Base-by-base conservation (phyloP, 2,113 vertebrate genomes). In the Melanostigma gelatinosum region DNA sequence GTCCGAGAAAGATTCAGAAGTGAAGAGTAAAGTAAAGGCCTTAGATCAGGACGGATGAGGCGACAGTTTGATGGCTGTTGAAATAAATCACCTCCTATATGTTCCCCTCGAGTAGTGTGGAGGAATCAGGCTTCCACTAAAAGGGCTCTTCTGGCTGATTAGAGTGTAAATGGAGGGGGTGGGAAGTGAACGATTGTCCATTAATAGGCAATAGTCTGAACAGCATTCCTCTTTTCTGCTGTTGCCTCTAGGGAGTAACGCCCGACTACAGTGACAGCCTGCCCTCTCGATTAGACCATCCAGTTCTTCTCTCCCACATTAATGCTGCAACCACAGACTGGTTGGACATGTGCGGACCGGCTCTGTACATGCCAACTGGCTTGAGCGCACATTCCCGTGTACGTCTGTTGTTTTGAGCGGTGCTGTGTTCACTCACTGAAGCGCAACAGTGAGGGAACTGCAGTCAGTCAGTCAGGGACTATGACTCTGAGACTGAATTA, bases 181-280 rank as follows among this genome's bases (percentile, higher is more conserved):
- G 75, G 77, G 82, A 79, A 24, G 24, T 24, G 24, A 24, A 74
- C 66, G 63, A 73, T 85, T 82, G 83, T 84, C 69, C 85, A 87
- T 80, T 90, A 91, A 83, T 84, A 84, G 83, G 62, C 77, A 80
- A 75, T 66, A 79, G 80, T 85, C 85, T 86, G 80, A 85, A 85
- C 42, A 77, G 67, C 75, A 72, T 88, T 88, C 61, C 36, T 84
- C 69, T 77, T 74, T 67, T 76, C 57, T 78, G 82, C 32, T 32
- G 27, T 82, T 78, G 78, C 77, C 85, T 88, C 44, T 3, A 55
- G 85, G 83, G 75, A 85, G 36, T 68, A 27, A 42, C 72, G 81
- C 48, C 74, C 9, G 69, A 54, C 81, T 85, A 46, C 79, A 77
- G 16, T 36, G 72, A 79, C 80, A 70, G 80, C 60, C 74, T 72